Evolutionary conservation across 1,140 invertebrate species (phyloP).

Genomic region (Drosophila tani): DNA sequence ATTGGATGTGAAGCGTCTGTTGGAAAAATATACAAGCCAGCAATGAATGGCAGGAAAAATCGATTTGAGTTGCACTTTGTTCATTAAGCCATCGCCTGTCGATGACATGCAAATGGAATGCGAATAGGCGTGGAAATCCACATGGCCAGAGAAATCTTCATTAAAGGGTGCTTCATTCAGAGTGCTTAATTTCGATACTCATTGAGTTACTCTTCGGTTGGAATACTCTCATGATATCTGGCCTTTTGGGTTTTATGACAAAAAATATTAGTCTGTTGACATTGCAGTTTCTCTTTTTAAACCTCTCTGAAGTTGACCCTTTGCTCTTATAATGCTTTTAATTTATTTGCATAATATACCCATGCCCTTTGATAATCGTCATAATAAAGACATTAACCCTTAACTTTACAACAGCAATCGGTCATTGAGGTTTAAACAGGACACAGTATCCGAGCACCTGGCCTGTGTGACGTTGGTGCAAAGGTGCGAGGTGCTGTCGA

Average conservation of each 20-base stretch:
- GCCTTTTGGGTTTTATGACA: background rate
- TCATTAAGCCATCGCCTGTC: conserved; percentile 32
- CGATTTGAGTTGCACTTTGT: conserved; percentile 24
- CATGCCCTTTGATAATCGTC: background rate
- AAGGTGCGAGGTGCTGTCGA: conserved; percentile 28
- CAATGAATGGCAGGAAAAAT: conserved; percentile 24
- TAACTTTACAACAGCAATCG: conserved; percentile 10
- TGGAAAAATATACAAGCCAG: conserved; percentile 8
- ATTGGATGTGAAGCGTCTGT: conserved; percentile 38
- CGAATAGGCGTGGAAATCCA: background rate
- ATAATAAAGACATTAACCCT: conserved; percentile 1
- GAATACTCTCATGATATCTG: background rate
- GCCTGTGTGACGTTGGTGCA: conserved; percentile 31
- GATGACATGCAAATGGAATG: conserved; percentile 25
- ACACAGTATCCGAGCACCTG: conserved; percentile 34
- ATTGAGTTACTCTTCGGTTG: background rate
- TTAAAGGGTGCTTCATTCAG: background rate
- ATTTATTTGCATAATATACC: conserved; percentile 9
- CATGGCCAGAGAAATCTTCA: background rate
- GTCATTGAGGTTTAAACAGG: conserved; percentile 10
- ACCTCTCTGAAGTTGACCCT: too few relatives aligned
- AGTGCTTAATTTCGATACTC: conserved; percentile 1
- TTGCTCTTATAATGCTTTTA: background rate
- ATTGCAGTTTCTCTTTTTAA: too few relatives aligned
- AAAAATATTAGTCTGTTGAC: too few relatives aligned